Percentiles rank a stretch among this genome's conserved stretches.
phyloP scores from a whole-genome alignment of 2,797 vertebrate genomes.

The Discoglossus pictus region DNA sequence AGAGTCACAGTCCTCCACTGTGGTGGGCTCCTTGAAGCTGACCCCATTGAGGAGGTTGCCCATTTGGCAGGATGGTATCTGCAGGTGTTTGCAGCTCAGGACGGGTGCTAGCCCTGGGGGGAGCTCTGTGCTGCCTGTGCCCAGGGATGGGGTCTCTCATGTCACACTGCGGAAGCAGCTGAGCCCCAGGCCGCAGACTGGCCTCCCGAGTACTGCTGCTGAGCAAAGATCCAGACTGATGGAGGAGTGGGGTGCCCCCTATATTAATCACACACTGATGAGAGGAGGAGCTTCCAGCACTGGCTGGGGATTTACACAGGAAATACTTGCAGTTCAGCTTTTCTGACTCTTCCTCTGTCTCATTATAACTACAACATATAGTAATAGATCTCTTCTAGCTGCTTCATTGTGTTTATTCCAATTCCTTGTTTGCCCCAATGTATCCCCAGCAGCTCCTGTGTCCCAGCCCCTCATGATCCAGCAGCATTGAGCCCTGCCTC shows the following conservation, averaged over 20 bases:
- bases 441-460: too few relatives aligned
- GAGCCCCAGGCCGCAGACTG: constrained; percentile 20
- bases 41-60: constrained; percentile 87
- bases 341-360: too few relatives aligned
- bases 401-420: too few relatives aligned
- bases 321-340: too few relatives aligned
- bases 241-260: constrained; percentile 16
- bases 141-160: constrained; percentile 14
- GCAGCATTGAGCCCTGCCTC: too few relatives aligned
- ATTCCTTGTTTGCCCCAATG: too few relatives aligned
- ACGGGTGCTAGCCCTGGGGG: too few relatives aligned
- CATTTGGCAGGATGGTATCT: constrained; percentile 69
- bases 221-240: neutral
- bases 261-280: constrained; percentile 20
- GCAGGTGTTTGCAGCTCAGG: neutral
- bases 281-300: constrained; percentile 12
- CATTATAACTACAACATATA: too few relatives aligned
- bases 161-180: constrained; percentile 29
- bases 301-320: constrained; percentile 13
- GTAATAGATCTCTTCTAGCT: too few relatives aligned
- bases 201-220: neutral
- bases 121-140: neutral
- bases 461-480: too few relatives aligned
- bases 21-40: constrained; percentile 91
- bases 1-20: constrained; percentile 95